A percentile compares a stretch with the other conserved stretches of the same genome.
phyloP scores from a whole-genome alignment of 2,888 invertebrate genomes.

The Patella pellucida region DNA sequence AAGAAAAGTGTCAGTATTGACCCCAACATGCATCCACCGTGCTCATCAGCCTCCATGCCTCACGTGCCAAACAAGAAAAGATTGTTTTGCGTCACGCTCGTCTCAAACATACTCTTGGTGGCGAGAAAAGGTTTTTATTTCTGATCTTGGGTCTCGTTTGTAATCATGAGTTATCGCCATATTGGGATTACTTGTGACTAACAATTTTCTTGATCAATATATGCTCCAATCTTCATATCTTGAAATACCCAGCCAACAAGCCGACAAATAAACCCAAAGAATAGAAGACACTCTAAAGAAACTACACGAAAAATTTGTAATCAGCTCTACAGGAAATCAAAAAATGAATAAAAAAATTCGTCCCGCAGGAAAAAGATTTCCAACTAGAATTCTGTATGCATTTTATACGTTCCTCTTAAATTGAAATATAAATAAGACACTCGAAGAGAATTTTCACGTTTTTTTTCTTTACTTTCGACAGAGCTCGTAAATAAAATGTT shows the following conservation, averaged over 20 bases:
- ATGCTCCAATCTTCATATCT: not conserved
- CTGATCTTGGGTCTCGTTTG: constrained; percentile 12
- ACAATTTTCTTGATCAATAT: constrained; percentile 5
- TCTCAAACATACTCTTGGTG: not conserved
- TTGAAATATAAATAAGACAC: no score
- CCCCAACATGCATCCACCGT: not conserved
- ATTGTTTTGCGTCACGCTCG: constrained; percentile 1
- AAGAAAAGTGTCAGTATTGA: constrained; percentile 7
- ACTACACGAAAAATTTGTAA: constrained; percentile 4
- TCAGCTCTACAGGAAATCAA: constrained; percentile 5
- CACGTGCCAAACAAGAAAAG: not conserved
- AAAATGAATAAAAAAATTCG: no score
- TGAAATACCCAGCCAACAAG: not conserved
- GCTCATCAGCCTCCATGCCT: not conserved
- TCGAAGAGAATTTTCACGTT: no score
- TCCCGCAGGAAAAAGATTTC: no score
- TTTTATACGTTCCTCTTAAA: no score
- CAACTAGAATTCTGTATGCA: no score
- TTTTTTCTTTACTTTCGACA: no score
- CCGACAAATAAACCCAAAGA: not conserved
- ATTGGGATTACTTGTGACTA: constrained; percentile 13
- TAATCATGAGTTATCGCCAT: constrained; percentile 20
- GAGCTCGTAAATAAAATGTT: no score
- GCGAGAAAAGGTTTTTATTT: constrained; percentile 20
- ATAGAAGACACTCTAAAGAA: not conserved